Evolutionary conservation across 1,140 invertebrate species (phyloP), one percentile per base, ranked within the genome.

Genomic region (Orussus abietinus): DNA sequence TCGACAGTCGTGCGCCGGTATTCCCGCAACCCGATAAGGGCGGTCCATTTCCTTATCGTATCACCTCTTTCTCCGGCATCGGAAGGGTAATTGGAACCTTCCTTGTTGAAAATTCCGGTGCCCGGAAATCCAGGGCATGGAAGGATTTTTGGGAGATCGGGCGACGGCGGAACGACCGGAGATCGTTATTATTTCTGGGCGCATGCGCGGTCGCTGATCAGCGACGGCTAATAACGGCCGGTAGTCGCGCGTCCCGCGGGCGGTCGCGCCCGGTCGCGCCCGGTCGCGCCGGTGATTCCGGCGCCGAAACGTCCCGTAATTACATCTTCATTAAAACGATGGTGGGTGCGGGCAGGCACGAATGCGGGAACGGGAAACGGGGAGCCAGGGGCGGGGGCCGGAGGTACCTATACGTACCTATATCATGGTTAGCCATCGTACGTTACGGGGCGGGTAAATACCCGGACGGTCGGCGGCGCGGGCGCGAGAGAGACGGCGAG

Each of bases 301-400:
- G 37, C 44, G 59, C 51, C 60, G 57, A 66, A 67, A 63, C 59
- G 61, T 54, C 47, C 45, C 55, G 62, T 55, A 69, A 69, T 69
- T 69, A 69, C 65, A 69, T 69, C 65, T 72, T 69, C 66, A 70
- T 72, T 72, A 72, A 64, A 62, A 58, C 57, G 58, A 55, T 55
- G 55, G 48, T 49, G 56, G 57, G 47, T 45, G 39, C 49, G 51
- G 51, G 48, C 51, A 51, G 49, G 42, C 46, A 46, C 43, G 43
- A 53, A 45, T 50, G 46, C 47, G 36, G 53, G 47, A 36, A 50
- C 11, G 3, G 9, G 26, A n/a, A 9, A 28, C 10, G 14, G 40
- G 21, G 15, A 12, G 14, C 14, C 28, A 31, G 15, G 22, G 34
- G 12, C 35, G 13, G n/a, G 11, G 11, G 14, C 13, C 18, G 18